Evolutionary conservation across 1,140 invertebrate genomes (phyloP), one percentile per base, ranked within the genome.

Genomic region (Ruditapes philippinarum): DNA sequence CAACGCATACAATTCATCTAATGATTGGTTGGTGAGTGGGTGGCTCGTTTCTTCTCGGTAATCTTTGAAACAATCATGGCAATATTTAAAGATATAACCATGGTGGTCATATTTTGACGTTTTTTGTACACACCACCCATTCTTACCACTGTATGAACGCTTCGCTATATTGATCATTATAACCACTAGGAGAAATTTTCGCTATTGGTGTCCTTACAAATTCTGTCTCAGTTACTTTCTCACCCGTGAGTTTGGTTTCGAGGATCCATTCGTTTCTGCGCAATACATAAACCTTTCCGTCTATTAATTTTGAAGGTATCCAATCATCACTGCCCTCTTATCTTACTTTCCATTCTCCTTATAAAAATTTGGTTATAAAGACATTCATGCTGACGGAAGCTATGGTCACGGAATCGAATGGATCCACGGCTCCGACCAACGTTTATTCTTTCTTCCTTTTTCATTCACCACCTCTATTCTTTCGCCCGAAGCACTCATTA

Each of bases 41-140:
- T 79, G 54, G 19, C 25, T 7, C 0, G 51, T 62, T 11, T 11
- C 68, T 5, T 73, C 62, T 9, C 76, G 28, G 4, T 86, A 70
- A 31, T 83, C 31, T n/a, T 78, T 54, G 54, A 87, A 92, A 90
- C 92, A 94, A 12, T 45, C 36, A 3, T 40, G 76, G 88, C 92
- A 93, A 4, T 91, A 92, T 36, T 93, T 91, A 74, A 80, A 94
- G 17, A 90, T 33, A 88, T 91, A 92, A 25, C 91, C 60, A 73
- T 22, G 73, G 76, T 17, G 91, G 51, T 25, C 9, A n/a, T 33
- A 73, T 76, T 70, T 92, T 83, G 31, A 51, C 33, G 82, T 45
- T 83, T 54, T 83, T 36, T 76, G n/a, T 25, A 82, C 78, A 28
- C 70, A 83, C 33, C 70, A 25, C 70, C 80, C 73, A 60, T 79